A percentile compares a stretch with the other conserved stretches of the same genome.
phyloP scores from a whole-genome alignment of 2,113 vertebrate species.

The Redunca redunca region DNA sequence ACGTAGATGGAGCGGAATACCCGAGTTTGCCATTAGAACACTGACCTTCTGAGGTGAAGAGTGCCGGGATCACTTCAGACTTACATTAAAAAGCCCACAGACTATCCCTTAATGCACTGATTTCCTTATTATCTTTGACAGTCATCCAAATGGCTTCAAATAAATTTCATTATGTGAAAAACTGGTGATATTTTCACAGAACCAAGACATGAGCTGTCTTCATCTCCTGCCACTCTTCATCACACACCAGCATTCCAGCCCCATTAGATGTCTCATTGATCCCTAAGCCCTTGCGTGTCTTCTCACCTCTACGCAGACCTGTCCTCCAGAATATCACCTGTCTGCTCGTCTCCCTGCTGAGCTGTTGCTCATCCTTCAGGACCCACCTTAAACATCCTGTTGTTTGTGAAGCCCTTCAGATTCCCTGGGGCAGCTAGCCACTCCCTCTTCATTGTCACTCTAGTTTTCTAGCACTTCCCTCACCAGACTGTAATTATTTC shows the following conservation, averaged over 20 bases:
- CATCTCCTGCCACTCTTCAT: not conserved
- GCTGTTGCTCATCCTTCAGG: not conserved
- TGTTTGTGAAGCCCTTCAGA: not conserved
- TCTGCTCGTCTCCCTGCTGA: not conserved
- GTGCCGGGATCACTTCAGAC: not conserved
- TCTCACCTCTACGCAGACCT: not conserved
- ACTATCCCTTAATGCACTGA: not conserved
- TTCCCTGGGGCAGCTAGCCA: not conserved
- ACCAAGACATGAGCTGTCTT: not conserved
- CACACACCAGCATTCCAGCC: not conserved
- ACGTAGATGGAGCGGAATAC: not conserved
- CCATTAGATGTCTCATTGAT: rapidly evolving
- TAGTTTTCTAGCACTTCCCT: not conserved
- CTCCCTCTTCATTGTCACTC: not conserved
- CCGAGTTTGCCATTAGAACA: not conserved
- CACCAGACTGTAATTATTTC: not conserved
- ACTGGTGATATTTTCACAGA: not conserved
- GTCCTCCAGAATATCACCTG: not conserved
- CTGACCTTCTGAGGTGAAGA: not conserved
- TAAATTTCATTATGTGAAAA: not conserved
- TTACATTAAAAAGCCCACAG: not conserved
- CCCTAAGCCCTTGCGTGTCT: not conserved
- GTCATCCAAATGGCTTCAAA: not conserved
- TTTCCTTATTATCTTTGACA: not conserved
- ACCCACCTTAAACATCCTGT: not conserved